Percentiles rank a stretch among this genome's conserved stretches.
These are phyloP conservation scores for Coremacera marginata DNA, from an alignment of 2,888 invertebrate species.

Conservation along the genomic window DNA sequence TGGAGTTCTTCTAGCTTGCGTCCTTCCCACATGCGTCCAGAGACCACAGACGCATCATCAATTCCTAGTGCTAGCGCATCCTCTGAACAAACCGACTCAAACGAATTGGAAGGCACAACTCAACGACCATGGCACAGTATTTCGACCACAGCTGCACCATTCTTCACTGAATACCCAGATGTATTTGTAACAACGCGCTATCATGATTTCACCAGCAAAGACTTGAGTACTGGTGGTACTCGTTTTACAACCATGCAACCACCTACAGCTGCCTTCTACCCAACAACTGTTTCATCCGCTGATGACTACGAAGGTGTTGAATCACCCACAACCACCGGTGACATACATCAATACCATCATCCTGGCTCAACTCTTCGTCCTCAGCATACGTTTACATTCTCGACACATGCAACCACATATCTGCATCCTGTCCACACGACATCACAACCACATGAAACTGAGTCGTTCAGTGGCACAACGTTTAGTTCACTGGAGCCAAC, in stretches of 20 bases:
- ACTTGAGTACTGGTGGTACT: constrained; percentile 54
- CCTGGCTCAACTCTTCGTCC: constrained; percentile 23
- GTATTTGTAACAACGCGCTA: constrained; percentile 63
- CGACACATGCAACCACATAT: constrained; percentile 41
- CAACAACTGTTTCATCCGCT: constrained; percentile 51
- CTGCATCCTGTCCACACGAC: constrained; percentile 41
- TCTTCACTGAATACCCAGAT: constrained; percentile 68
- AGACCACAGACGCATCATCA: constrained; percentile 45
- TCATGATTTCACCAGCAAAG: constrained; percentile 52
- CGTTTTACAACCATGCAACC: constrained; percentile 59
- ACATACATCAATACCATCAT: constrained; percentile 53
- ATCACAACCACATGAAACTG: constrained; percentile 26
- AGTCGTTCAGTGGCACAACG: constrained; percentile 29
- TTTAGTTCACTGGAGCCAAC: constrained; percentile 40
- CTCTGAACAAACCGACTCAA: constrained; percentile 48
- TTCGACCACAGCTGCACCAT: constrained; percentile 65
- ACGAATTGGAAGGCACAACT: constrained; percentile 44
- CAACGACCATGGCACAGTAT: constrained; percentile 53
- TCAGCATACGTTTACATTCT: constrained; percentile 37
- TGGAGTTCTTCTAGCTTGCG: constrained; percentile 13
- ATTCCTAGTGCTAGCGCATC: constrained; percentile 16
- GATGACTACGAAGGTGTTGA: constrained; percentile 52
- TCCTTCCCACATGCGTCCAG: constrained; percentile 36
- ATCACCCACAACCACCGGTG: constrained; percentile 46
- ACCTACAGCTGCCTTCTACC: constrained; percentile 50